Base-by-base conservation (phyloP, 2,888 invertebrate species). In the Fabriciana adippe region DNA sequence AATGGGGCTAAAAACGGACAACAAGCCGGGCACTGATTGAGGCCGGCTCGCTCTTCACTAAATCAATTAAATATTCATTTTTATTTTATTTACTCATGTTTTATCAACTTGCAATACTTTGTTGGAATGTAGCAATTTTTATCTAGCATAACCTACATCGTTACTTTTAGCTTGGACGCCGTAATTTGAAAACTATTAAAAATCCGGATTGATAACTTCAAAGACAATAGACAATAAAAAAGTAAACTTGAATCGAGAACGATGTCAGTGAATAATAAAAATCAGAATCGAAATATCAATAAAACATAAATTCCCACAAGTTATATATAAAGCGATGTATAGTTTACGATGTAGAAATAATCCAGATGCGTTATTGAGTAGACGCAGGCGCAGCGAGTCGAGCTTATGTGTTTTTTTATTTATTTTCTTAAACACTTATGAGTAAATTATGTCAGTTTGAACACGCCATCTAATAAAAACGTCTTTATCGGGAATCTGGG, bases 1-100 rank as follows among this genome's bases (percentile, higher is more conserved):
- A 86, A 88, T 87, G 89, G 79, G 80, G 81, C 87, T 84, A 91
- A 91, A 91, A 92, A 92, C 89, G 83, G 78, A 75, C 85, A 88
- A 84, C 83, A 81, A 70, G 70, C 66, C 71, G 73, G 66, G 56
- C 72, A 69, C 73, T 72, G 76, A 75, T 72, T 75, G 73, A 72
- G 69, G 72, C 67, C 61, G 64, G 66, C 66, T 73, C 68, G 68
- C 66, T 68, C 67, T 72, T 70, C 64, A 67, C 74, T 71, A 73
- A 72, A 64, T 65, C 67, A 72, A 72, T 73, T 72, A 65, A 66
- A 71, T 66, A 68, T 72, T 70, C 68, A 67, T 72, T 70, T 70
- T 73, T 67, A 68, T 66, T 67, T 70, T 61, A 59, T 69, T 60
- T 26, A 53, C 55, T 50, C 31, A 31, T 15, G 45, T 50, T 51